Conservation (phyloP, 1,140 invertebrate species). For the Potamilus streckersoni region DNA sequence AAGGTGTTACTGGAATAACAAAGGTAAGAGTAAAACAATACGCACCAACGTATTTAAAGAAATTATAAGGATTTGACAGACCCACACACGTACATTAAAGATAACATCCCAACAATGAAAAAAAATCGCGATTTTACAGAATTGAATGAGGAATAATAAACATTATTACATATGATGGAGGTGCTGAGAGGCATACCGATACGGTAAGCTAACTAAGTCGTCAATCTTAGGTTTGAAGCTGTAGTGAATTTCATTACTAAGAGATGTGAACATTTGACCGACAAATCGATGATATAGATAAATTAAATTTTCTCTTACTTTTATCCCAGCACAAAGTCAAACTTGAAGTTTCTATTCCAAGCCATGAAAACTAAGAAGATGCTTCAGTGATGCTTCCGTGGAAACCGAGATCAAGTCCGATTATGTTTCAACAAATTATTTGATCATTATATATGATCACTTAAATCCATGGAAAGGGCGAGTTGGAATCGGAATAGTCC, state of each 20-base stretch:
- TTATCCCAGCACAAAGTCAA: conserved; percentile 73
- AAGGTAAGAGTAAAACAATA: conserved; percentile 9
- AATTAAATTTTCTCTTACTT: conserved; percentile 99
- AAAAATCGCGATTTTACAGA: conserved; percentile 82
- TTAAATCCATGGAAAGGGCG: conserved; percentile 96
- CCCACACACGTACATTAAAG: conserved; percentile 97
- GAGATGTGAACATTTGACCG: conserved; percentile 93
- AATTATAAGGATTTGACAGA: conserved; percentile 94
- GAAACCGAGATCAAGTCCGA: conserved; percentile 94
- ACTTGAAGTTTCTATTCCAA: conserved; percentile 67
- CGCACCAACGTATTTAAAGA: conserved; percentile 76
- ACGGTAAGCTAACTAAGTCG: conserved; percentile 94
- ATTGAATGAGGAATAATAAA: conserved; percentile 87
- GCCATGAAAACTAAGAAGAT: conserved; percentile 97
- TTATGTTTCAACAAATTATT: conserved; percentile 89
- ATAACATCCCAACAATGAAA: conserved; percentile 90
- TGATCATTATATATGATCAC: conserved; percentile 70
- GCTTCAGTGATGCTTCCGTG: conserved; percentile 98
- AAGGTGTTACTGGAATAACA: conserved; percentile 18
- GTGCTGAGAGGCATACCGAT: conserved; percentile 91
- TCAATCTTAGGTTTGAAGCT: conserved; percentile 84
- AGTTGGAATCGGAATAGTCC: conserved; percentile 95
- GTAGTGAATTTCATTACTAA: conserved; percentile 86
- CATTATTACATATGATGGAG: conserved; percentile 87
- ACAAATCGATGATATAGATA: conserved; percentile 94